Conservation (phyloP, 92 coral and sea anemone species). For the Umimayanthus kanabou region DNA sequence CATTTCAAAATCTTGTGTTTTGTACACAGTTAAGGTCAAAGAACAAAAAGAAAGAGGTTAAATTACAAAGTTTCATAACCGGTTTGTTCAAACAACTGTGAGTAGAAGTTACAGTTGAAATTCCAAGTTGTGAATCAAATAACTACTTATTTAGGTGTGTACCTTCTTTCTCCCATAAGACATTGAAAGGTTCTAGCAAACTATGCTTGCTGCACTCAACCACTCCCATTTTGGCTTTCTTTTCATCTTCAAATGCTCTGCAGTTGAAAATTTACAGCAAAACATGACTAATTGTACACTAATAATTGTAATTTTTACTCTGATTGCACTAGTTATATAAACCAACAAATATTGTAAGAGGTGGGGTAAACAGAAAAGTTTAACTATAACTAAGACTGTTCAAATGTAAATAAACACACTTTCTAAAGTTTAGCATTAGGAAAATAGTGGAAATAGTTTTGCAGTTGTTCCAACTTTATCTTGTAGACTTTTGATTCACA, state of each 20-base stretch:
- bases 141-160: neutral
- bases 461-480: no score
- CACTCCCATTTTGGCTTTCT: constrained; percentile 93
- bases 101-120: neutral
- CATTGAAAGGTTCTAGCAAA: constrained; percentile 93
- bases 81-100: neutral
- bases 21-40: no score
- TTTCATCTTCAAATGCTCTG: constrained; percentile 97
- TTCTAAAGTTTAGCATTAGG: no score
- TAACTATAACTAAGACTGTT: no score
- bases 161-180: constrained; percentile 98
- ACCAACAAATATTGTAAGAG: no score
- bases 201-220: constrained; percentile 87
- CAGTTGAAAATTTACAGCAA: neutral
- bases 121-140: neutral
- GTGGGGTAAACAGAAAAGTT: no score
- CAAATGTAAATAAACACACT: no score
- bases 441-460: no score
- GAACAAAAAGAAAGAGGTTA: neutral
- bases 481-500: no score
- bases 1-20: no score
- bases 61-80: neutral
- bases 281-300: no score
- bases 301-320: neutral
- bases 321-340: no score